These are phyloP conservation scores for Oxycera nigricornis DNA, from an alignment of 2,888 invertebrate genomes.

Conservation along the genomic window DNA sequence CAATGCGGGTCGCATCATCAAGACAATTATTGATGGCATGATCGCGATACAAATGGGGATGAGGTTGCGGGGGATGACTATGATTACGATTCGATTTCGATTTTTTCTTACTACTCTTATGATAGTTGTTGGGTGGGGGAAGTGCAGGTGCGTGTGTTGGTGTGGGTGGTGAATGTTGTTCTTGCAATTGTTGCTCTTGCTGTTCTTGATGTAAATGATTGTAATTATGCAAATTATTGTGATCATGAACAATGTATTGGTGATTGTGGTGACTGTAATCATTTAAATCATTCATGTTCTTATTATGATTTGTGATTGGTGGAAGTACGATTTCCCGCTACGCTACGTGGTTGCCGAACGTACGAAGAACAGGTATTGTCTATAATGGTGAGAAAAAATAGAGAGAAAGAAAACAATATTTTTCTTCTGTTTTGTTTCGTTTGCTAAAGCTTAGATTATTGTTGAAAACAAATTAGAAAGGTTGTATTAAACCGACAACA, in stretches of 20 bases:
- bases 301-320: constrained; percentile 49
- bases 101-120: constrained; percentile 42
- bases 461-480: background rate
- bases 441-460: background rate
- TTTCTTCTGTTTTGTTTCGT: constrained; percentile 15
- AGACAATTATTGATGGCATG: constrained; percentile 40
- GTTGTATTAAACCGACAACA: too few species aligned
- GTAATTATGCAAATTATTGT: constrained; percentile 47
- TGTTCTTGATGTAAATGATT: constrained; percentile 48
- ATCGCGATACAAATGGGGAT: constrained; percentile 48
- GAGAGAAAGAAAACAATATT: constrained; percentile 49
- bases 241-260: constrained; percentile 48
- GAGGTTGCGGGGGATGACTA: constrained; percentile 29
- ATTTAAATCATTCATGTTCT: constrained; percentile 44
- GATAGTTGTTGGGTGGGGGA: constrained; percentile 52
- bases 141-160: constrained; percentile 50
- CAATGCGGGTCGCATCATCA: constrained; percentile 47
- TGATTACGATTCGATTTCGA: constrained; percentile 41
- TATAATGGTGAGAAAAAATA: constrained; percentile 51
- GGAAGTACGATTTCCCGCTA: constrained; percentile 61
- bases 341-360: constrained; percentile 63
- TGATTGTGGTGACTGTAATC: constrained; percentile 50
- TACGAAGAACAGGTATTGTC: constrained; percentile 63
- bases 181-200: constrained; percentile 50
- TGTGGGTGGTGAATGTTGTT: constrained; percentile 49